Percentiles rank a stretch among this genome's conserved stretches.
These are phyloP conservation scores for Dissostichus mawsoni DNA, from an alignment of 2,113 vertebrate species.

Conservation along the genomic window DNA sequence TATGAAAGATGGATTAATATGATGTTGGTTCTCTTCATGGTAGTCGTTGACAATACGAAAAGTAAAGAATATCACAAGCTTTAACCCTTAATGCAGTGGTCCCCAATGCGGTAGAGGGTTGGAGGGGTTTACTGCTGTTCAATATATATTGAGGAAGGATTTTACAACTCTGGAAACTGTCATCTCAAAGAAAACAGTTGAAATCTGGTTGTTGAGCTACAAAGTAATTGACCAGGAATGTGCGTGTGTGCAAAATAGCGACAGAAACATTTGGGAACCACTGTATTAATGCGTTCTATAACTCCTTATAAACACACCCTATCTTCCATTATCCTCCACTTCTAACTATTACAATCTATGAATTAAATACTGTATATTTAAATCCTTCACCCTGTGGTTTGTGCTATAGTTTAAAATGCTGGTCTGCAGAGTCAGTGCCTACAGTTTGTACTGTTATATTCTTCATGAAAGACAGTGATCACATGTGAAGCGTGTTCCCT, in stretches of 20 bases:
- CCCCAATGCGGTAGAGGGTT: neutral
- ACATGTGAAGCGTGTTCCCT: conserved; percentile 13
- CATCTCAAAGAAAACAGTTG: neutral
- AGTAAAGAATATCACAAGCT: neutral
- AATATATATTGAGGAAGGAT: neutral
- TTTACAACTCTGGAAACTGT: neutral
- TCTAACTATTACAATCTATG: neutral
- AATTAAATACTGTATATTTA: conserved; percentile 31
- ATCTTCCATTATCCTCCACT: neutral
- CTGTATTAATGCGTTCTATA: neutral
- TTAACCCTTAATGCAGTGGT: neutral
- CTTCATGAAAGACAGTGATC: conserved; percentile 3
- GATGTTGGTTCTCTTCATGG: neutral
- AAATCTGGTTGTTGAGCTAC: neutral
- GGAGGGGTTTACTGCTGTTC: neutral
- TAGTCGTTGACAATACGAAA: neutral
- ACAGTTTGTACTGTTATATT: neutral
- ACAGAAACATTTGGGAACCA: conserved; percentile 10
- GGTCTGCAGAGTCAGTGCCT: conserved; percentile 56
- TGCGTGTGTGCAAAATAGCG: neutral
- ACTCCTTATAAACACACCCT: neutral
- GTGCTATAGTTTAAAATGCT: conserved; percentile 67
- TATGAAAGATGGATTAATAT: neutral
- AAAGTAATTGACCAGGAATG: neutral
- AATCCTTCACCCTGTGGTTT: conserved; percentile 53